Evolutionary conservation across 2,113 vertebrate genomes (phyloP), one percentile per base, ranked within the genome.

Genomic region (Zootoca vivipara): DNA sequence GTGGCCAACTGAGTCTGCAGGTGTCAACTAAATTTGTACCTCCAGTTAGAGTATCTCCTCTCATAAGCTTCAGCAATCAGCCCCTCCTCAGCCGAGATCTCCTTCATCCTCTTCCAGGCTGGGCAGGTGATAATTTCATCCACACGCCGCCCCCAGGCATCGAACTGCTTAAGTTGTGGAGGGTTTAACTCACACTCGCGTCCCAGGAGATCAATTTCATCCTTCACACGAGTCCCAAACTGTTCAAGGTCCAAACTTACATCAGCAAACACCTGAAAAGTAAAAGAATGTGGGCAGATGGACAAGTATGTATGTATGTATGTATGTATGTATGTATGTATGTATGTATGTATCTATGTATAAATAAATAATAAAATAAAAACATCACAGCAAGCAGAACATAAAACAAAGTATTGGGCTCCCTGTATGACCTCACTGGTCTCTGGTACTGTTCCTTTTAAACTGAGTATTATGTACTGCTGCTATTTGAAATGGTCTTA

Each of bases 101-200:
- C 96, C 74, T 98, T 98, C 93, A 98, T 96, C 72, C 90, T 95
- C 81, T 94, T 96, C 98, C 98, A 98, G 0, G 97, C 97, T 0
- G 91, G 89, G 56, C 96, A 98, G 85, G 97, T 98, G 89, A 96
- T 7, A 5, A 98, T 97, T 78, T 82, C 94, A 94, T 98, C 97
- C 67, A 96, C 92, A 2, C 97, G 93, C 30, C 1, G 86, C 1
- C 97, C 98, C 96, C 96, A 97, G 2, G 97, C 94, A 52, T 97
- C 92, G 13, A 96, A 97, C 56, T 96, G 96, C 86, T 69, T 93
- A 88, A 98, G 90, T 4, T 82, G 91, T 0, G 98, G 98, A 2
- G 96, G 97, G 46, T 92, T 96, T 69, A 96, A 86, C 92, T 98
- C 97, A 67, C 97, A 98, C 56, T 98, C 97, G 69, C 96, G 89